These are phyloP conservation scores for Aspiorhynchus laticeps DNA, from an alignment of 2,113 vertebrate species.

Conservation along the genomic window DNA sequence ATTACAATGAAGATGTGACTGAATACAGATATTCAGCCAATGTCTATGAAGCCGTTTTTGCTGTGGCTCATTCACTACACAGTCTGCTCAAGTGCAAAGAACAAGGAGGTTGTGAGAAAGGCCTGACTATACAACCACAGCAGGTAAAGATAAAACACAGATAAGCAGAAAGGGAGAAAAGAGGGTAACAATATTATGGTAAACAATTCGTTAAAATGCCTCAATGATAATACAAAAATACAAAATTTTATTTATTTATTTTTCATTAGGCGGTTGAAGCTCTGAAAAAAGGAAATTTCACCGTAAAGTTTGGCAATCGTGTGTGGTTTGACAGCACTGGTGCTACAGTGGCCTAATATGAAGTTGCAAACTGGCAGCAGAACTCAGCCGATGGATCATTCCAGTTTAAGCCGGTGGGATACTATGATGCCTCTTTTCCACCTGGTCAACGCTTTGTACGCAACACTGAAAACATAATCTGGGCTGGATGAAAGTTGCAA, in stretches of 20 bases:
- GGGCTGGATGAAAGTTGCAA: slow-evolving; percentile 61
- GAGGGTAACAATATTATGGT: not conserved
- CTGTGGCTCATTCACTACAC: slow-evolving; percentile 72
- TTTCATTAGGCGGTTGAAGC: slow-evolving; percentile 3
- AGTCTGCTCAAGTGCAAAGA: slow-evolving; percentile 63
- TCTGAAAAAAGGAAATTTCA: slow-evolving; percentile 2
- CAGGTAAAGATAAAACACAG: slow-evolving; percentile 74
- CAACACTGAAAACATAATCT: slow-evolving; percentile 63
- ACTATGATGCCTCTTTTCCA: slow-evolving; percentile 71
- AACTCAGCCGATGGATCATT: slow-evolving; percentile 52
- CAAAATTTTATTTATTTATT: not conserved
- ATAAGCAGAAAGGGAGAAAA: not conserved
- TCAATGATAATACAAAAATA: not conserved
- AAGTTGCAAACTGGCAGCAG: not conserved
- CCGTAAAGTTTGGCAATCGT: not conserved
- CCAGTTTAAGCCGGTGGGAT: slow-evolving; percentile 71
- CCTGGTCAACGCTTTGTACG: slow-evolving; percentile 67
- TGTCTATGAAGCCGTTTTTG: slow-evolving; percentile 75
- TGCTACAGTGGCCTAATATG: not conserved
- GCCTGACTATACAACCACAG: slow-evolving; percentile 58
- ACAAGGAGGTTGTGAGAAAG: slow-evolving; percentile 61
- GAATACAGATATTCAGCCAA: slow-evolving; percentile 72
- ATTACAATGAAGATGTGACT: slow-evolving; percentile 66
- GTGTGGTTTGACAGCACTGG: slow-evolving; percentile 32
- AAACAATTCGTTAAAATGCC: not conserved